Percentiles rank a stretch among this genome's conserved stretches.
These are phyloP conservation scores for Pachyuromys duprasi DNA, from an alignment of 2,797 vertebrate species.

Conservation along the genomic window DNA sequence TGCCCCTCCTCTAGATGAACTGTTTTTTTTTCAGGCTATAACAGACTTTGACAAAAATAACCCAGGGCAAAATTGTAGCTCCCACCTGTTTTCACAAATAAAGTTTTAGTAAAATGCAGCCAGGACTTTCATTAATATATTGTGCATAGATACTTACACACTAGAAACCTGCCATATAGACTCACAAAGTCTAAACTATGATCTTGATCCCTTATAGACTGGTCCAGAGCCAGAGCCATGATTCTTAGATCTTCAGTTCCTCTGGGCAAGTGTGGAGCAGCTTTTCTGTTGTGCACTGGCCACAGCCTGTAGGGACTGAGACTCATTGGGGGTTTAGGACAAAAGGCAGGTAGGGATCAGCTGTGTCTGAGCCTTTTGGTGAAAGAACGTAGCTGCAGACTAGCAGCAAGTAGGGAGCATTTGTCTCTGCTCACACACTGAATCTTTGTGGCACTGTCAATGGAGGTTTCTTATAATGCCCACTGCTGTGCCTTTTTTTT, in stretches of 20 bases:
- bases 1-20: too few species aligned
- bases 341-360: neutral
- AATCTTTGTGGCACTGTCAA: neutral
- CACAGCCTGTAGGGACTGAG: neutral
- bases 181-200: neutral
- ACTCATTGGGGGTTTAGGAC: neutral
- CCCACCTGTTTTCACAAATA: neutral
- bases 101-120: constrained; percentile 14
- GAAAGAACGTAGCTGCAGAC: neutral
- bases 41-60: neutral
- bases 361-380: neutral
- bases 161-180: neutral
- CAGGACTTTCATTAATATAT: neutral
- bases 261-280: neutral
- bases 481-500: neutral
- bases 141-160: neutral
- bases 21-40: neutral
- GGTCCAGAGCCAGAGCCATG: neutral
- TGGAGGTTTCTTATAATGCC: neutral
- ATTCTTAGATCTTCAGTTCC: neutral
- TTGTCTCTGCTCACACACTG: neutral
- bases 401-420: neutral
- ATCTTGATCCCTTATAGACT: neutral
- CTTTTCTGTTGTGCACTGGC: neutral
- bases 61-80: neutral